Evolutionary conservation across 1,140 invertebrate genomes (phyloP), one percentile per base, ranked within the genome.

Genomic region (Scaptomyza graminum): DNA sequence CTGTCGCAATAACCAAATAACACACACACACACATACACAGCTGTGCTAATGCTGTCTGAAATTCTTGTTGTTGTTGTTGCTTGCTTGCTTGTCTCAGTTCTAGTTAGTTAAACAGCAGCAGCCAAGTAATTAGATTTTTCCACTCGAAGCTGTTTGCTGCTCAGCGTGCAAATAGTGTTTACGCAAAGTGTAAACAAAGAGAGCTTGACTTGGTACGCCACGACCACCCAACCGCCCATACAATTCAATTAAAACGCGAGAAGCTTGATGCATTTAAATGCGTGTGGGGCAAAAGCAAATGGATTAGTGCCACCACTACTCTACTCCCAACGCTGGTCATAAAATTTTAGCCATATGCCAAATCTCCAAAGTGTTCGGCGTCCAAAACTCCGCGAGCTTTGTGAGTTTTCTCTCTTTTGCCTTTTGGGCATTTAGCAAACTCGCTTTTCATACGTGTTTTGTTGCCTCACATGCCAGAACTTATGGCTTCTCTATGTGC

Each of bases 101-200:
- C 63, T 49, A 76, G 81, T 79, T 84, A 84, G 81, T 75, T 77
- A 87, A 87, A 78, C 79, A 87, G 69, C 79, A 87, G 69, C 74
- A 75, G 66, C 73, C 79, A 79, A 84, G 83, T 88, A 88, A 88
- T 88, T 88, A 89, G 84, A 88, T 88, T 89, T 88, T 88, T 89
- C 68, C 84, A 71, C 83, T 89, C 74, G 72, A 76, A 67, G 55
- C 25, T 22, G 18, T 22, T 22, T 22, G 18, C 18, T 22, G 18
- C 18, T 43, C 47, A 28, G 37, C 39, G 60, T 72, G 75, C 79
- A 88, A 78, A 78, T 83, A 87, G 78, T 88, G 83, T 31, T 31
- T 88, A 88, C 18, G 4, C 76, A 54, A 74, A 88, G 76, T 88
- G 69, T 70, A 88, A 89, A 88, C 76, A 89, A 88, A 83, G 69